These are phyloP conservation scores for Harpegnathos saltator DNA, from an alignment of 1,140 invertebrate species.

Conservation along the genomic window DNA sequence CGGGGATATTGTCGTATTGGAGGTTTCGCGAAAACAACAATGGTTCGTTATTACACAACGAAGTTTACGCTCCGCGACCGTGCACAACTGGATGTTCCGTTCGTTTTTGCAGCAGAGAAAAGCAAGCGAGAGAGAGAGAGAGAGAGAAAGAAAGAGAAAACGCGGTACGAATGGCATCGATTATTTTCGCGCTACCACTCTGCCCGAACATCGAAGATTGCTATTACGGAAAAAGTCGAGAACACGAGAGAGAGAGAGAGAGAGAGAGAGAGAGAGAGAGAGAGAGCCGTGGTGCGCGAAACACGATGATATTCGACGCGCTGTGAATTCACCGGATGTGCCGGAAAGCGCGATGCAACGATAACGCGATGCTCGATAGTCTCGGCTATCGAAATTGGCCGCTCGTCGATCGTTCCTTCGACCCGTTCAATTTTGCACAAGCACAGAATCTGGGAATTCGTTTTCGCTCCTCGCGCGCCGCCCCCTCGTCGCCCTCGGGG, in stretches of 20 bases:
- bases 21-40: constrained; percentile 18
- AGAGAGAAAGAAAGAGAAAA: neutral
- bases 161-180: neutral
- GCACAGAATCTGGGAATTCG: neutral
- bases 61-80: neutral
- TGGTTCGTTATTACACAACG: constrained; percentile 5
- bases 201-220: constrained; percentile 5
- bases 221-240: neutral
- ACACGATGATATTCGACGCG: neutral
- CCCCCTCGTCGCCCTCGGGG: no score
- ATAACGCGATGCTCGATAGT: neutral
- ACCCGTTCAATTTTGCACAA: constrained; percentile 2
- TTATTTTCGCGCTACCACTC: neutral
- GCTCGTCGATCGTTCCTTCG: no score
- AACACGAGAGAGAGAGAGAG: no score
- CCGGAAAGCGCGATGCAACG: neutral
- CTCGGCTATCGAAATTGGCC: neutral
- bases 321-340: neutral
- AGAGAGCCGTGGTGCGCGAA: neutral
- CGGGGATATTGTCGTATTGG: neutral
- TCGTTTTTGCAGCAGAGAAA: neutral
- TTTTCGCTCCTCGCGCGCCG: no score
- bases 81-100: constrained; percentile 10
- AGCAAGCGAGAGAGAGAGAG: no score
- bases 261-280: neutral